Evolutionary conservation across 2,797 vertebrate genomes (phyloP).

Genomic region (Circus cinereus): DNA sequence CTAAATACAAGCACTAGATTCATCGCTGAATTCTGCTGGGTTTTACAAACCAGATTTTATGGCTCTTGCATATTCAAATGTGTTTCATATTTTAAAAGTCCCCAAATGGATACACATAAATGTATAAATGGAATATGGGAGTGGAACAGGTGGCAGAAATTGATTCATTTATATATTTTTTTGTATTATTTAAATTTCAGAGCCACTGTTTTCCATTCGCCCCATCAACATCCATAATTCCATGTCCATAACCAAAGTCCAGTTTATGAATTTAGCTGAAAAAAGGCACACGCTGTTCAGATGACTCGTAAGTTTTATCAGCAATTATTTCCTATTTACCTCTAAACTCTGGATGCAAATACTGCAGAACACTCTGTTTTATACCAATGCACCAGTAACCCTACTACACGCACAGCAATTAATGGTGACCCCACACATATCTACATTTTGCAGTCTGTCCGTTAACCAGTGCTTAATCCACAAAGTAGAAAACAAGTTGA

Average conservation of each 20-base stretch:
- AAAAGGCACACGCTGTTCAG: not conserved
- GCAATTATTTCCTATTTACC: constrained; percentile 7
- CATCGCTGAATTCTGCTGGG: not conserved
- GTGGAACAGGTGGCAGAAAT: not conserved
- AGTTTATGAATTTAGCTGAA: not conserved
- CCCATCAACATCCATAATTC: not conserved
- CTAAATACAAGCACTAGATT: not conserved
- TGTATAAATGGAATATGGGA: not conserved
- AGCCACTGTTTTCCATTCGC: not conserved
- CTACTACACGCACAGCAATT: not conserved
- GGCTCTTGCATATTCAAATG: not conserved
- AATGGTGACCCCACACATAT: not conserved
- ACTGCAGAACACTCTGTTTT: not conserved
- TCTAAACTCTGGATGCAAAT: not conserved
- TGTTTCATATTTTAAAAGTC: not conserved
- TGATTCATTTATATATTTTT: not conserved
- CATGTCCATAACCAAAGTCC: not conserved
- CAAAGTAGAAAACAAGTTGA: not conserved
- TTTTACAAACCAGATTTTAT: not conserved
- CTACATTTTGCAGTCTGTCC: not conserved
- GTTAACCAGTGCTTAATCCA: not conserved
- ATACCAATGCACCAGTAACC: not conserved
- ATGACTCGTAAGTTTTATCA: not conserved
- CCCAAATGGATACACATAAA: not conserved
- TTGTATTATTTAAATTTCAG: not conserved